These are phyloP conservation scores for Nyctalus aviator DNA, from an alignment of 2,797 vertebrate species.

Conservation along the genomic window DNA sequence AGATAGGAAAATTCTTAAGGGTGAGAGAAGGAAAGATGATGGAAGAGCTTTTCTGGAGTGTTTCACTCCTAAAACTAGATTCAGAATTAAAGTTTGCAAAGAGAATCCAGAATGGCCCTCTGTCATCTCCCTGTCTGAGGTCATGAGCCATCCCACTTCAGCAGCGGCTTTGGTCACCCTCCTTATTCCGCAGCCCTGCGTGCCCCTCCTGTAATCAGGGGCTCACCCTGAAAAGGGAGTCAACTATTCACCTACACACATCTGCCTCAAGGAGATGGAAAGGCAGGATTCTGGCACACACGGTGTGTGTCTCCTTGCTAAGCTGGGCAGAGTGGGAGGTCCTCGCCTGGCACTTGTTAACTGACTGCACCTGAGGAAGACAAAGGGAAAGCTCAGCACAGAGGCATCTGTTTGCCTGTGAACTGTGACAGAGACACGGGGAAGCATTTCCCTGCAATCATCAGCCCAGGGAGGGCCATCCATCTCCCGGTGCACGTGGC, in stretches of 20 bases:
- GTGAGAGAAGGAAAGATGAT: no score
- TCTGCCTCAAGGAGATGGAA: neutral
- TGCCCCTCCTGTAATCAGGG: no score
- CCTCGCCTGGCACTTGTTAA: slow-evolving; percentile 71
- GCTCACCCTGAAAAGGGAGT: neutral
- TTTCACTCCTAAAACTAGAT: neutral
- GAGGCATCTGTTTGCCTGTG: slow-evolving; percentile 90
- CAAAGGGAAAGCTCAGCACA: slow-evolving; percentile 89
- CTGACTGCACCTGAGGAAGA: slow-evolving; percentile 84
- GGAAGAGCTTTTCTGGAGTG: neutral
- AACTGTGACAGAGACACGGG: slow-evolving; percentile 86
- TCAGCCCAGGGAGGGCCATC: slow-evolving; percentile 92
- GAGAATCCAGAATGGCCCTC: neutral
- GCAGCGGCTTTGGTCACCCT: accelerated
- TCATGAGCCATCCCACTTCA: accelerated
- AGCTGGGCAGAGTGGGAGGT: neutral
- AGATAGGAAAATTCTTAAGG: neutral
- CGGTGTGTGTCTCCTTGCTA: accelerated
- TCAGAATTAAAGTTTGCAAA: neutral
- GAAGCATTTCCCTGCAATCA: slow-evolving; percentile 90
- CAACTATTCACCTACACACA: neutral
- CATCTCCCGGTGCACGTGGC: slow-evolving; percentile 92
- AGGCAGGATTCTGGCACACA: slow-evolving; percentile 20
- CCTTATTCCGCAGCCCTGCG: accelerated
- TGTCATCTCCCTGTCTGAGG: neutral